A percentile compares a stretch with the other conserved stretches of the same genome.
Conservation (phyloP, 2,797 vertebrate species). For the Eospalax fontanierii region DNA sequence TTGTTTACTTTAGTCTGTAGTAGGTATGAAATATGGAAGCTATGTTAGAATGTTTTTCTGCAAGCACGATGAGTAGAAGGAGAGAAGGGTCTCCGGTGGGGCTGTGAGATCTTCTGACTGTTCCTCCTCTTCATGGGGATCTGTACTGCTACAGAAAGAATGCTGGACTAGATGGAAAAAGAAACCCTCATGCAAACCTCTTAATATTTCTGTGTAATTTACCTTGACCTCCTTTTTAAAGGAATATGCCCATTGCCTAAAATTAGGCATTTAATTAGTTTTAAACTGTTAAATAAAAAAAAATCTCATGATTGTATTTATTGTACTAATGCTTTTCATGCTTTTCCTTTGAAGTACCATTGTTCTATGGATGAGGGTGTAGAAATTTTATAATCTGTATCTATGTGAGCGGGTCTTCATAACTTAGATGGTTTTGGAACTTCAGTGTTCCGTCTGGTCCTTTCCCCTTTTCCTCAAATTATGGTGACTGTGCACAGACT, state of each 20-base stretch:
- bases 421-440: constrained; percentile 40
- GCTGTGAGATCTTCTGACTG: not conserved
- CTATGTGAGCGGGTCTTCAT: constrained; percentile 58
- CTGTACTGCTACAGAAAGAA: not conserved
- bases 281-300: not conserved
- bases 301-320: not conserved
- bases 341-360: not conserved
- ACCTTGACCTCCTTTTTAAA: not conserved
- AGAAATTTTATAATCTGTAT: constrained; percentile 35
- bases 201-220: not conserved
- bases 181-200: not conserved
- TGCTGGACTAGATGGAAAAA: not conserved
- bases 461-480: not conserved
- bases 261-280: not conserved
- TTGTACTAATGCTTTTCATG: constrained; percentile 15
- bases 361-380: not conserved
- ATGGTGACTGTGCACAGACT: constrained; percentile 46
- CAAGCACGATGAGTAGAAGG: not conserved
- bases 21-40: not conserved
- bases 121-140: not conserved
- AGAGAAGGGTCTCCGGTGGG: not conserved
- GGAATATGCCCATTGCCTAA: not conserved
- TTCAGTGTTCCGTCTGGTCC: constrained; percentile 4
- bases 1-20: not conserved
- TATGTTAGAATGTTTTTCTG: not conserved